Percentiles rank a stretch among this genome's conserved stretches.
Evolutionary conservation across 37 sponge, comb jelly and placozoan species (phyloP).

Genomic region (Amphimedon queenslandica): DNA sequence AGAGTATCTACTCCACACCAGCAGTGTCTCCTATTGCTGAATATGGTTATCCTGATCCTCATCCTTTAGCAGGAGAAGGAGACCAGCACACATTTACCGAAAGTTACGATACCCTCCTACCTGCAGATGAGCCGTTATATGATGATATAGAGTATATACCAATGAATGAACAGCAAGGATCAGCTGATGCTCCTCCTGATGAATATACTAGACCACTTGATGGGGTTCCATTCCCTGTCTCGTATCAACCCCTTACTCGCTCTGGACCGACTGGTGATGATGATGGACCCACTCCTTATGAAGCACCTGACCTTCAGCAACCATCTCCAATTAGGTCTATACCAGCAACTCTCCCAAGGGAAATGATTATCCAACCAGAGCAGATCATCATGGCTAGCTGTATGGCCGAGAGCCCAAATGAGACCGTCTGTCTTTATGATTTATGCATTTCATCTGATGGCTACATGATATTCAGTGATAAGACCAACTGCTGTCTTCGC

Average conservation of each 20-base stretch:
- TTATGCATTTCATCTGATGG: not conserved
- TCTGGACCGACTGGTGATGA: not conserved
- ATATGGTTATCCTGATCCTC: too few species aligned
- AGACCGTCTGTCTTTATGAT: not conserved
- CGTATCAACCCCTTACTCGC: not conserved
- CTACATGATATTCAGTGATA: not conserved
- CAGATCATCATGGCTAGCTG: not conserved
- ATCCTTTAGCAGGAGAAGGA: too few species aligned
- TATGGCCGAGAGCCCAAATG: not conserved
- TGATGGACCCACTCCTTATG: not conserved
- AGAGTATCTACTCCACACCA: too few species aligned
- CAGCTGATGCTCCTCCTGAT: too few species aligned
- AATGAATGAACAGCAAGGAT: too few species aligned
- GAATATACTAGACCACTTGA: too few species aligned
- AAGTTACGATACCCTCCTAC: too few species aligned
- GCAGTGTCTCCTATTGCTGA: too few species aligned
- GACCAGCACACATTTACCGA: too few species aligned
- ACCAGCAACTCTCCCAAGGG: not conserved
- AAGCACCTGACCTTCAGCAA: not conserved
- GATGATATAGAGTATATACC: too few species aligned
- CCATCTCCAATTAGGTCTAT: not conserved
- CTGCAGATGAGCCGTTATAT: too few species aligned
- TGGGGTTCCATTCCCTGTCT: too few species aligned
- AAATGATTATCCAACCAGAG: not conserved
- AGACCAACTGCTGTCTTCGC: not conserved